These are phyloP conservation scores for Chamaea fasciata DNA, from an alignment of 2,113 vertebrate species.

Conservation along the genomic window DNA sequence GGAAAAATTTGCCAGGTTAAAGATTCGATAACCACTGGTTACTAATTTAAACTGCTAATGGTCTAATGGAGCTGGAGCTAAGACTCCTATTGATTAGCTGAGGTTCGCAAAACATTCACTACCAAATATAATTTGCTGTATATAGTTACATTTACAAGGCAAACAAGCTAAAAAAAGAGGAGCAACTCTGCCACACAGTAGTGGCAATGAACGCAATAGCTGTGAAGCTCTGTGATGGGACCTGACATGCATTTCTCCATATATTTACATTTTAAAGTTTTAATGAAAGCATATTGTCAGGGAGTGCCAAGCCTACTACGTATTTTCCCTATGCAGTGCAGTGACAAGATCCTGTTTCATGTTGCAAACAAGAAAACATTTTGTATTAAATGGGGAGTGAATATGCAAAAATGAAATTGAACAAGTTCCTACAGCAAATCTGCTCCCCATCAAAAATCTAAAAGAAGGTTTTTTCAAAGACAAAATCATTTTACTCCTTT, in stretches of 20 bases:
- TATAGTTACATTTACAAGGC: background rate
- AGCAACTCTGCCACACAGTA: background rate
- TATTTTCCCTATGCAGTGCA: slow-evolving; percentile 1
- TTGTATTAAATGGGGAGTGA: slow-evolving; percentile 52
- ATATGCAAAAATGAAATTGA: slow-evolving; percentile 30
- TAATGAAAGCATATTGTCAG: slow-evolving; percentile 55
- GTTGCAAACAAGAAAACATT: slow-evolving; percentile 51
- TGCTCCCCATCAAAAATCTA: background rate
- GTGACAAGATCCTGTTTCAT: slow-evolving; percentile 42
- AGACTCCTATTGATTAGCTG: background rate
- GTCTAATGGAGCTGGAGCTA: background rate
- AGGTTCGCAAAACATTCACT: background rate
- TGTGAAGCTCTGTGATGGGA: slow-evolving; percentile 1
- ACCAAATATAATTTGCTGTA: background rate
- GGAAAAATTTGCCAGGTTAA: background rate
- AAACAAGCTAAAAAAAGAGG: slow-evolving; percentile 38
- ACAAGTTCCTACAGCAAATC: slow-evolving; percentile 22
- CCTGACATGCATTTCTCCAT: slow-evolving; percentile 36
- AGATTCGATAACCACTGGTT: background rate
- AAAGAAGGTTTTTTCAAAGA: slow-evolving; percentile 2
- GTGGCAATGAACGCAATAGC: slow-evolving; percentile 8
- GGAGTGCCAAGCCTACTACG: slow-evolving; percentile 11
- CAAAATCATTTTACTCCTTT: background rate
- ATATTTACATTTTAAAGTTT: slow-evolving; percentile 59
- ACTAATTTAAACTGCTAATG: slow-evolving; percentile 23